Percentiles rank a stretch among this genome's conserved stretches.
phyloP scores from a whole-genome alignment of 1,140 invertebrate genomes.

The Lordiphosa mommai region DNA sequence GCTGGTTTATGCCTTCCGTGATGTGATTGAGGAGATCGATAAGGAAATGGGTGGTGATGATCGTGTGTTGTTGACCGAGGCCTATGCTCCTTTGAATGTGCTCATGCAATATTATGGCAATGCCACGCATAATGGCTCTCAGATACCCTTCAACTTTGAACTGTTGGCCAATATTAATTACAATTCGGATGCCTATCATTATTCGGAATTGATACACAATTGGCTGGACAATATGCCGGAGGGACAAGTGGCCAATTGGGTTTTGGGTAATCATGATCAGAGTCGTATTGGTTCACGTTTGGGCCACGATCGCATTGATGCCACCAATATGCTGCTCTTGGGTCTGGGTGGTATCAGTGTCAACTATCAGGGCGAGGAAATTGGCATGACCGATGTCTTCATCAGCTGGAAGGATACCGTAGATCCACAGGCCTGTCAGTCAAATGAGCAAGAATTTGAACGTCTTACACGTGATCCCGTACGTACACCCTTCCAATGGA shows the following conservation, averaged over 20 bases:
- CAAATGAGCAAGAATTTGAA: slow-evolving; percentile 67
- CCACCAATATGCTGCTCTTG: slow-evolving; percentile 85
- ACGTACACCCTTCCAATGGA: slow-evolving; percentile 87
- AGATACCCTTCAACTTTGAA: slow-evolving; percentile 86
- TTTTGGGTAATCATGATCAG: slow-evolving; percentile 86
- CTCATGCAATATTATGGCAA: slow-evolving; percentile 85
- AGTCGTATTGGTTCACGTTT: slow-evolving; percentile 82
- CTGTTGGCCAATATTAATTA: slow-evolving; percentile 81
- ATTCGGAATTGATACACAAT: slow-evolving; percentile 81
- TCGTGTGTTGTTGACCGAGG: slow-evolving; percentile 87
- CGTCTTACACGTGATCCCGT: slow-evolving; percentile 81
- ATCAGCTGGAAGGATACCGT: slow-evolving; percentile 81
- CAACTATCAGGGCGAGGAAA: slow-evolving; percentile 89
- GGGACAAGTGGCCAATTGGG: slow-evolving; percentile 83
- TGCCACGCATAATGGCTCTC: slow-evolving; percentile 81
- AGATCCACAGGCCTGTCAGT: slow-evolving; percentile 74
- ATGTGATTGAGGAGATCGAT: slow-evolving; percentile 81
- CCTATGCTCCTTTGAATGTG: slow-evolving; percentile 82
- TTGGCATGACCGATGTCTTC: slow-evolving; percentile 87
- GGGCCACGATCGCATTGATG: slow-evolving; percentile 84
- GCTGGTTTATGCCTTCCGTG: slow-evolving; percentile 82
- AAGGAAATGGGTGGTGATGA: slow-evolving; percentile 65
- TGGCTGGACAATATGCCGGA: slow-evolving; percentile 83
- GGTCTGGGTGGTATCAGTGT: slow-evolving; percentile 87
- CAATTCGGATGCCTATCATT: slow-evolving; percentile 81